Base-by-base conservation (phyloP, 2,888 invertebrate species). In the Amphiduros pacificus region DNA sequence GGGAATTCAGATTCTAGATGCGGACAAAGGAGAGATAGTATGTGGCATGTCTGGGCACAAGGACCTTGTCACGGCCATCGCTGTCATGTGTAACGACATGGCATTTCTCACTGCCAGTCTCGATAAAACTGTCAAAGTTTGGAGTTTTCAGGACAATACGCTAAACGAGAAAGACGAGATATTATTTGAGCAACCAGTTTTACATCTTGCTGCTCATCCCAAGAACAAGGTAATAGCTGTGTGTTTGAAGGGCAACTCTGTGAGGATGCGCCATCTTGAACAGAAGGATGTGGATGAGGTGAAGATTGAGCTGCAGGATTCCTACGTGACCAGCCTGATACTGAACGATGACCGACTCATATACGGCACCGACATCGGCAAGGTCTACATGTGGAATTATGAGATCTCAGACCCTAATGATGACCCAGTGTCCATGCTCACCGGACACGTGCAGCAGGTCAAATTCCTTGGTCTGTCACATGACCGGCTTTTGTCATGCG, bases 221-320 rank as follows among this genome's bases (percentile, higher is more conserved):
- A 36, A 55, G 20, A 55, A 55, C 41, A 36, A 40, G 24, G 41
- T 55, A 41, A 41, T 36, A 2, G 55, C 41, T 2, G 41, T 55
- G n/a, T 55, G 36, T 20, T 41, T 41, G 26, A 41, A 55, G 26
- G 41, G 41, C 2, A 55, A 55, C 27, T 24, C 41, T 22, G 55
- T 55, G 41, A 40, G 55, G 2, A 6, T 55, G 26, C 55, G 55
- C 20, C 55, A 55, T 28, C 36, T 55, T 40, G 41, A 55, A 24
- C 36, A 55, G 28, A 55, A 55, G 41, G 40, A 55, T 20, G 55
- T 55, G 9, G 55, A 55, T 41, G 55, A 55, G 26, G 55, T 41
- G 3, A 26, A 55, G 26, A 55, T 55, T 17, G 28, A 55, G 22
- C 40, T 55, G 27, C 55, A 55, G 41, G 55, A 55, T 41, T 55